These are phyloP conservation scores for Platorchestia sp. DNA, from an alignment of 1,140 invertebrate genomes.

Conservation along the genomic window DNA sequence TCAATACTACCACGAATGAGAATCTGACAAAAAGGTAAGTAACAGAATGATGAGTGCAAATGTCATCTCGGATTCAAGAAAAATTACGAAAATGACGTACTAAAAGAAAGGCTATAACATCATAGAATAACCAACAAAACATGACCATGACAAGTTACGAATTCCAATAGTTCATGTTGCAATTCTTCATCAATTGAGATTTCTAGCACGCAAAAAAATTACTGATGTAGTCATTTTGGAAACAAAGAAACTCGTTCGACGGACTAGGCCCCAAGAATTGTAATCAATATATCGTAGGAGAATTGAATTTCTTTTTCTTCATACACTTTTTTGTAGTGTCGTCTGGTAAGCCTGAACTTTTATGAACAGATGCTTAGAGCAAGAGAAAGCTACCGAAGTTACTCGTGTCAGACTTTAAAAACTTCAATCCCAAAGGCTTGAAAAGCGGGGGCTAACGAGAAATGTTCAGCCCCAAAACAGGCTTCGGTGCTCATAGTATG, in stretches of 20 bases:
- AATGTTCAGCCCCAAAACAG: too few species aligned
- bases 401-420: too few species aligned
- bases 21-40: too few species aligned
- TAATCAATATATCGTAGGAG: background rate
- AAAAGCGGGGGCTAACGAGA: too few species aligned
- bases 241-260: background rate
- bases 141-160: background rate
- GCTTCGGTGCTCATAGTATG: too few species aligned
- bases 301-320: background rate
- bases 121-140: background rate
- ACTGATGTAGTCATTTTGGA: background rate
- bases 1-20: too few species aligned
- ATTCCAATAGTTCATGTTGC: background rate
- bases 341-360: background rate
- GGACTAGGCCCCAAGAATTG: background rate
- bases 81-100: background rate
- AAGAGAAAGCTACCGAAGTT: background rate
- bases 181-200: background rate
- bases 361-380: background rate
- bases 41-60: background rate
- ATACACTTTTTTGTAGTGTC: background rate
- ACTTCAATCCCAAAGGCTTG: too few species aligned
- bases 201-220: background rate
- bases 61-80: background rate
- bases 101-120: background rate